phyloP scores from a whole-genome alignment of 1,140 invertebrate species.

The Luehdorfia chinensis region DNA sequence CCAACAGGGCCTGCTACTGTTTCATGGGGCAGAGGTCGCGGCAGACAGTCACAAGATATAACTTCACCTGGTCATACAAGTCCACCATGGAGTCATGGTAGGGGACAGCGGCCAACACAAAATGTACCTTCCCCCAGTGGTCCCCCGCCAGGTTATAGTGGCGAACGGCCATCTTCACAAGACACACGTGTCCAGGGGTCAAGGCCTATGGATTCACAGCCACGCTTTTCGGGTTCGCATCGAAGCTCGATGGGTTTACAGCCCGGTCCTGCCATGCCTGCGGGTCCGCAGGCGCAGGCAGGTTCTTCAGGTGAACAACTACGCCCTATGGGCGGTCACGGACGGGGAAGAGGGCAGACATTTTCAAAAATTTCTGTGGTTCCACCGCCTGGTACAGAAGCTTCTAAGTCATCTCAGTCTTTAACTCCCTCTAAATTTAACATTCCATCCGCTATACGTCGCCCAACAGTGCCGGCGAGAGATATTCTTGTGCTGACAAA shows the following conservation, averaged over 20 bases:
- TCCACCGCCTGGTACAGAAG: not conserved
- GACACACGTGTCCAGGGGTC: not conserved
- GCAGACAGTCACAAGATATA: not conserved
- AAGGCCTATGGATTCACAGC: not conserved
- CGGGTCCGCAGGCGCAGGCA: not conserved
- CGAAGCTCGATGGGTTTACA: not conserved
- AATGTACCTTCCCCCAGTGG: not conserved
- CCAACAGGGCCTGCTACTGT: not conserved
- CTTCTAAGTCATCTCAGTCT: constrained; percentile 2
- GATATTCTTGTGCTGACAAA: constrained; percentile 40
- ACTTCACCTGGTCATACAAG: not conserved
- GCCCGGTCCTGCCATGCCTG: not conserved
- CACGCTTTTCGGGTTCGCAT: not conserved
- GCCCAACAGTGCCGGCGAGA: constrained; percentile 22
- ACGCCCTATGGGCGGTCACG: not conserved
- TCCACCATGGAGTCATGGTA: not conserved
- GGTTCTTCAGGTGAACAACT: not conserved
- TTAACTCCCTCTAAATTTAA: constrained; percentile 24
- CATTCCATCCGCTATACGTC: constrained; percentile 43
- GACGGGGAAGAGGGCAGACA: not conserved
- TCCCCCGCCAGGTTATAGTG: not conserved
- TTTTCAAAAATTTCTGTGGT: not conserved
- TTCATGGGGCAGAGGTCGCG: not conserved
- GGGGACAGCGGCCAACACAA: not conserved
- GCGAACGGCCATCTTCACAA: not conserved